Conservation (phyloP, 2,888 invertebrate genomes). For the Chrysomela aeneicollis region DNA sequence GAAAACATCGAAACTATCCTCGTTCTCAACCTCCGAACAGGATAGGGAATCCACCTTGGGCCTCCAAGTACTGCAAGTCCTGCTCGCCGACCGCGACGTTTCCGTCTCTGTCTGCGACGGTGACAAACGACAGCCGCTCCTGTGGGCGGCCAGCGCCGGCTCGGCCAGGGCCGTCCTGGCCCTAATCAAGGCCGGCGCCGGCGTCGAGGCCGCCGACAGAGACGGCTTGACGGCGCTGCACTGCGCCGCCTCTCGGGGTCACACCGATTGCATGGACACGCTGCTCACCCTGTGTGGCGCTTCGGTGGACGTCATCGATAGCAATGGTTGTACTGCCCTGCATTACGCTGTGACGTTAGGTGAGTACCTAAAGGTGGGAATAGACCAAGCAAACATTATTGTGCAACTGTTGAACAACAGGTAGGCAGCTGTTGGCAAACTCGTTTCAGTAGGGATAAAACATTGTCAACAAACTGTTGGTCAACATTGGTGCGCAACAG, state of each 20-base stretch:
- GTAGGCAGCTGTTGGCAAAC: no score
- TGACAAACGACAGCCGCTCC: constrained; percentile 90
- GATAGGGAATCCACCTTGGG: constrained; percentile 68
- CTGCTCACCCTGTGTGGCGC: constrained; percentile 88
- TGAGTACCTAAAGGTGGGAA: no score
- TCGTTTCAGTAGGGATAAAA: no score
- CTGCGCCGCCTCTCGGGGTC: constrained; percentile 96
- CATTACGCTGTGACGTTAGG: constrained; percentile 94
- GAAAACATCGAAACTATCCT: background rate
- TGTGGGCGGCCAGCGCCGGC: constrained; percentile 98
- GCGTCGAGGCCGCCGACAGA: constrained; percentile 56
- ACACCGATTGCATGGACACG: constrained; percentile 89
- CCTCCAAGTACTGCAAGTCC: constrained; percentile 79
- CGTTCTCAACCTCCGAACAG: constrained; percentile 30
- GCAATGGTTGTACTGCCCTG: constrained; percentile 93
- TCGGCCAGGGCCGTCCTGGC: constrained; percentile 91
- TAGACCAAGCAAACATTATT: no score
- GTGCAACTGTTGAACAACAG: no score
- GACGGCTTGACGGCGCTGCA: constrained; percentile 96
- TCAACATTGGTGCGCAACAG: no score
- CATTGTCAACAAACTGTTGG: no score
- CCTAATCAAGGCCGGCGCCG: constrained; percentile 65
- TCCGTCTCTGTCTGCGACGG: constrained; percentile 87
- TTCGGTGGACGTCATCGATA: constrained; percentile 87
- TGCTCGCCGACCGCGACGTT: constrained; percentile 79